A percentile compares a stretch with the other conserved stretches of the same genome.
These are phyloP conservation scores for Mastacembelus armatus DNA, from an alignment of 2,797 vertebrate genomes.

Conservation along the genomic window DNA sequence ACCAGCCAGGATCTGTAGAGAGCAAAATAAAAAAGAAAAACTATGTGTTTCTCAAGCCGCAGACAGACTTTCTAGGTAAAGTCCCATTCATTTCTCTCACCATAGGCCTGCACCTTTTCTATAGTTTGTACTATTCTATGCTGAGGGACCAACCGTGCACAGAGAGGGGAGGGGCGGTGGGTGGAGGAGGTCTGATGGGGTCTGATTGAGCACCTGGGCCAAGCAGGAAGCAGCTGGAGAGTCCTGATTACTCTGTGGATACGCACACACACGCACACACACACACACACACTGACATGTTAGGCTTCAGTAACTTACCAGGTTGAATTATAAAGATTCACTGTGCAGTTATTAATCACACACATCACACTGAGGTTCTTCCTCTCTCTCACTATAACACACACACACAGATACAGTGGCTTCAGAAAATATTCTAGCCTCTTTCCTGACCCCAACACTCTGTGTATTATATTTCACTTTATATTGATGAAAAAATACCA, in stretches of 20 bases:
- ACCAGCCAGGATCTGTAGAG: too few species aligned
- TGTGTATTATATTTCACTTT: too few species aligned
- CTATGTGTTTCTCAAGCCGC: too few species aligned
- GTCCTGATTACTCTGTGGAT: constrained; percentile 64
- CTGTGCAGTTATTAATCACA: constrained; percentile 40
- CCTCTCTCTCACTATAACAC: not conserved
- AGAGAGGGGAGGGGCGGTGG: constrained; percentile 33
- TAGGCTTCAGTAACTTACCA: constrained; percentile 31
- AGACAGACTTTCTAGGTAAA: not conserved
- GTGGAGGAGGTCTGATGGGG: constrained; percentile 33
- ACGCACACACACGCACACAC: constrained; percentile 40
- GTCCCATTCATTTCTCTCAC: not conserved
- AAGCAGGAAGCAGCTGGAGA: constrained; percentile 74
- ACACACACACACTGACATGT: constrained; percentile 36
- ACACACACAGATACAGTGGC: constrained; percentile 24
- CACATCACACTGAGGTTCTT: not conserved
- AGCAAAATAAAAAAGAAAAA: too few species aligned
- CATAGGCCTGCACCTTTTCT: constrained; percentile 2
- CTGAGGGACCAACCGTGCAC: constrained; percentile 19
- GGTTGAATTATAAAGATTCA: constrained; percentile 33
- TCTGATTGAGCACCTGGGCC: constrained; percentile 70
- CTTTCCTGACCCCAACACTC: too few species aligned
- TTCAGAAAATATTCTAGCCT: too few species aligned
- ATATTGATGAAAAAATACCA: too few species aligned
- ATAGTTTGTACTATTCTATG: constrained; percentile 25